Base-by-base conservation (phyloP, 1,140 invertebrate species). In the Rhynchophorus ferrugineus region DNA sequence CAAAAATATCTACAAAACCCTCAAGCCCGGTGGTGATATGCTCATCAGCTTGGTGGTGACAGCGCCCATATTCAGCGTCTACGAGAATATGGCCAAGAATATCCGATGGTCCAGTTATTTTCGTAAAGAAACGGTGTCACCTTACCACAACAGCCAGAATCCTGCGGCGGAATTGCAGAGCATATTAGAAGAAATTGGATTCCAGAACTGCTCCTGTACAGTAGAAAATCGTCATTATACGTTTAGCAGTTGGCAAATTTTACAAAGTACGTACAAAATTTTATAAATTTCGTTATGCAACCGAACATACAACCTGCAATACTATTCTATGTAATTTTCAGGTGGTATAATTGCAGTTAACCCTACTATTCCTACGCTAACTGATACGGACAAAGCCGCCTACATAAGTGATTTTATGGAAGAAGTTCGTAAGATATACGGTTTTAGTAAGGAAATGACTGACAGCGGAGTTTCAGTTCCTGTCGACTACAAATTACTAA, bases 341-440 rank as follows among this genome's bases (percentile, higher is more conserved):
- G 87, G 82, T 60, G 80, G 85, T 19, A 73, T 82, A 0, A 72
- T 72, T 49, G 84, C 87, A 0, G 79, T 90, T 3, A 88, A 85
- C 64, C 87, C 88, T 0, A 90, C 89, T 60, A 61, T 85, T 35
- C 68, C 75, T 2, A 69, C 78, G 18, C 80, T 91, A 49, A 82
- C 86, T 0, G 57, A 71, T 0, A 64, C 77, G 1, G 52, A 83
- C 2, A 77, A 78, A 34, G 73, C 82, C n/a, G 75, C 81, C 2
- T 90, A 82, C 61, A 69, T 80, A 16, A 64, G 75, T 24, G 79
- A 82, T 56, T 79, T 78, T 45, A 49, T 79, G 7, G 61, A 71
- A 0, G 66, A 75, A 29, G 69, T 79, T 0, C 61, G 65, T 17
- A 70, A 72, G 8, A 68, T 78, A 63, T 71, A 74, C 3, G 42